Evolutionary conservation across 2,113 vertebrate genomes (phyloP).

Genomic region (Gnathonemus longibarbis): DNA sequence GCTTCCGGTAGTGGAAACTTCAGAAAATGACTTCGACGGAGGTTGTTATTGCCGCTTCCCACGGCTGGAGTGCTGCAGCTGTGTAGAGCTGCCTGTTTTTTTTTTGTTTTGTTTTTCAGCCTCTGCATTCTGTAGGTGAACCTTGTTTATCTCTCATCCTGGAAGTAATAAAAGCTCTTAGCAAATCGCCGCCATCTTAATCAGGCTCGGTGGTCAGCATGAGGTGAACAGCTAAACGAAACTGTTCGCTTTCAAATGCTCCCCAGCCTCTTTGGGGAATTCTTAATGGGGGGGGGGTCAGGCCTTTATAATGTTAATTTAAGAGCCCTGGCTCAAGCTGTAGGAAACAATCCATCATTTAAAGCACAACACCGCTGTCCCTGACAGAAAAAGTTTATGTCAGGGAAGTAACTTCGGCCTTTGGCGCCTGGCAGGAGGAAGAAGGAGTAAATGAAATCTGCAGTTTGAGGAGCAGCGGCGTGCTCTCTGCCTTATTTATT

Average conservation of each 20-base stretch:
- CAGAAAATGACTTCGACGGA: constrained; percentile 8
- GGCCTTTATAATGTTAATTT: constrained; percentile 78
- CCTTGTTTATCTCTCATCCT: constrained; percentile 63
- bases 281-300: constrained; percentile 66
- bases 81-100: neutral
- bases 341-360: constrained; percentile 69
- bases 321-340: constrained; percentile 46
- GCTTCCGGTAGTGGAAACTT: neutral
- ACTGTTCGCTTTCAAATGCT: constrained; percentile 65
- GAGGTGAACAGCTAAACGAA: constrained; percentile 64
- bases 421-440: constrained; percentile 40
- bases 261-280: constrained; percentile 59
- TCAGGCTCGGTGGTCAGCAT: constrained; percentile 68
- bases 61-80: neutral
- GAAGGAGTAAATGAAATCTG: constrained; percentile 38
- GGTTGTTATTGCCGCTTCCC: constrained; percentile 3
- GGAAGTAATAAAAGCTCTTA: constrained; percentile 51
- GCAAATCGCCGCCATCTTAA: constrained; percentile 58
- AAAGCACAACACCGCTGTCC: constrained; percentile 58
- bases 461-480: constrained; percentile 14
- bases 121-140: constrained; percentile 52
- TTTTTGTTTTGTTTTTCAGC: constrained; percentile 39
- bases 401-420: constrained; percentile 51
- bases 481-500: constrained; percentile 15
- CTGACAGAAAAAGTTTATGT: constrained; percentile 59